Base-by-base conservation (phyloP, 2,888 invertebrate genomes). In the Phorcus lineatus region DNA sequence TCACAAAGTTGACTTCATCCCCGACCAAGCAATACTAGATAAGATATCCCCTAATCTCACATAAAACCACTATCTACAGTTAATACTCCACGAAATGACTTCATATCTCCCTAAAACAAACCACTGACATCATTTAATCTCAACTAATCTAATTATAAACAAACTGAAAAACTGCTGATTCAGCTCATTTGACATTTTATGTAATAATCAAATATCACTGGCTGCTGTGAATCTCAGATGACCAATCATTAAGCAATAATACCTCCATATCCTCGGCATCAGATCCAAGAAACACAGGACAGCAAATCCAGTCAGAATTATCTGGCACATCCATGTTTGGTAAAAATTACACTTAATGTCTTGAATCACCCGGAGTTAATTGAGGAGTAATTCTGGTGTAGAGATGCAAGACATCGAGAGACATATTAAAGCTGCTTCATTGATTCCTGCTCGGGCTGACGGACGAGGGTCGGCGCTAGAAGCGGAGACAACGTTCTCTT, bases 271-370 rank as follows among this genome's bases (percentile, higher is more conserved):
- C 62, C 22, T 62, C 28, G 24, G 62, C n/a, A 22, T 62, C 62
- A 13, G 16, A 22, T 16, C 62, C 62, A 1, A 62, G 62, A 17
- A 62, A 62, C 62, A 28, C 24, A 1, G 62, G 62, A 28, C 62
- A 62, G 17, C 62, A 62, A 17, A 62, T 62, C 62, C 62, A 62
- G 62, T 62, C 62, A 17, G 62, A 62, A 62, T 62, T 62, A 62
- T 24, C 62, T 3, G 62, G 28, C 28, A 28, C 28, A 16, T 62
- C 62, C 62, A 62, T 62, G 62, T 24, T 62, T 28, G 2, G 62
- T 47, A 62, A 28, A 62, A 28, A 62, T 62, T 62, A 62, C 62
- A 62, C 62, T 62, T 24, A 62, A 13, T 24, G 62, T 62, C 62
- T 62, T 24, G 62, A 62, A 24, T 28, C 62, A 62, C 24, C 16